Evolutionary conservation across 1,140 invertebrate species (phyloP), one percentile per base, ranked within the genome.

Genomic region (Heliothis virescens): DNA sequence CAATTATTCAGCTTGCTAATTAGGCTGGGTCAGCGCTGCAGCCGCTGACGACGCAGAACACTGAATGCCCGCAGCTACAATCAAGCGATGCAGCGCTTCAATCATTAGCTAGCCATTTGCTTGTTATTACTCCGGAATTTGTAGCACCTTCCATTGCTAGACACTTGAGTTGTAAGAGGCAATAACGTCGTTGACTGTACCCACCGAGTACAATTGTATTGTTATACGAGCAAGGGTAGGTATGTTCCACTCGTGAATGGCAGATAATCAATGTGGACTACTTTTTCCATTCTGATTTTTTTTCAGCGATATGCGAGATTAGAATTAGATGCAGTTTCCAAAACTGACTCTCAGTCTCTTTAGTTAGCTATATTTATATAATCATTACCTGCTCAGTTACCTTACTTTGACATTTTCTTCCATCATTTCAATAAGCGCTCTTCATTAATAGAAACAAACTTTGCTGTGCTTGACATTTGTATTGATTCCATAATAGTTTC

Each of bases 131-230:
- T 53, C 57, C 62, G 79, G 79, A 78, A 83, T 85, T 81, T 73
- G 71, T 82, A 83, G 57, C 71, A 59, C 73, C 69, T 78, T 79
- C 80, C 78, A 83, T 80, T 83, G 71, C 63, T 75, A 73, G 75
- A 48, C 76, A 69, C 79, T 85, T 53, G 80, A 80, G 79, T 74
- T 73, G 53, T 62, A 82, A 80, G 65, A 59, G 76, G 82, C 82
- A 86, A 86, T 86, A 84, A 81, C 82, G 75, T 26, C 57, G 69
- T 78, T 62, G 69, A 48, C 74, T 59, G 48, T 65, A 74, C 74
- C 74, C 53, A 71, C 69, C 57, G 79, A 78, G 79, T 65, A 79
- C 76, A 77, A 84, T 82, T 86, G 79, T 75, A 84, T 84, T 86
- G 79, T 83, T 82, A 67, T 84, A 67, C 34, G 34, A 65, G 63